A percentile compares a stretch with the other conserved stretches of the same genome.
phyloP scores from a whole-genome alignment of 2,888 invertebrate genomes.

The Panorpa germanica region DNA sequence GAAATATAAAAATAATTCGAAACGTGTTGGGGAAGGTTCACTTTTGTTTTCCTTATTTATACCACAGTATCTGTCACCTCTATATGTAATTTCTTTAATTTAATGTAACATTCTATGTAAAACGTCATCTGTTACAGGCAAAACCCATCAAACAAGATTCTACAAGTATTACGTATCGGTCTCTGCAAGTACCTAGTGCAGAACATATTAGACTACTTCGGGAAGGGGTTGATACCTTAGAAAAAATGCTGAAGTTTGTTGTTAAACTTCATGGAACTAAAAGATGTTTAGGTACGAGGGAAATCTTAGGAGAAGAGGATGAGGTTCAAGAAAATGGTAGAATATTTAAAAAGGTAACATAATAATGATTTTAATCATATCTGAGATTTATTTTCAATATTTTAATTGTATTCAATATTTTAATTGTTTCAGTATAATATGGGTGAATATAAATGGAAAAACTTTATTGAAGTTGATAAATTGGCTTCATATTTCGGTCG shows the following conservation, averaged over 20 bases:
- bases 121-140: slow-evolving; percentile 32
- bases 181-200: slow-evolving; percentile 44
- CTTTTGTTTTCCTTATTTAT: too few relatives aligned
- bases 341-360: slow-evolving; percentile 76
- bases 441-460: slow-evolving; percentile 85
- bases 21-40: too few relatives aligned
- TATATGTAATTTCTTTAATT: too few relatives aligned
- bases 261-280: slow-evolving; percentile 51
- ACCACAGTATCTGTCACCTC: too few relatives aligned
- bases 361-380: not conserved
- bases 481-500: slow-evolving; percentile 61
- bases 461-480: slow-evolving; percentile 47
- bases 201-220: slow-evolving; percentile 55
- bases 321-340: slow-evolving; percentile 88
- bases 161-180: slow-evolving; percentile 50
- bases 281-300: slow-evolving; percentile 73
- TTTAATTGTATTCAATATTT: too few relatives aligned
- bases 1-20: too few relatives aligned
- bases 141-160: slow-evolving; percentile 44
- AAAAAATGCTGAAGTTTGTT: slow-evolving; percentile 66
- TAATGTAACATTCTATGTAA: too few relatives aligned
- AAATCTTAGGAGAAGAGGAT: slow-evolving; percentile 83
- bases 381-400: too few relatives aligned
- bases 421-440: slow-evolving; percentile 52
- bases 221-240: slow-evolving; percentile 63